These are phyloP conservation scores for Lasius platythorax DNA, from an alignment of 2,888 invertebrate genomes.

Conservation along the genomic window DNA sequence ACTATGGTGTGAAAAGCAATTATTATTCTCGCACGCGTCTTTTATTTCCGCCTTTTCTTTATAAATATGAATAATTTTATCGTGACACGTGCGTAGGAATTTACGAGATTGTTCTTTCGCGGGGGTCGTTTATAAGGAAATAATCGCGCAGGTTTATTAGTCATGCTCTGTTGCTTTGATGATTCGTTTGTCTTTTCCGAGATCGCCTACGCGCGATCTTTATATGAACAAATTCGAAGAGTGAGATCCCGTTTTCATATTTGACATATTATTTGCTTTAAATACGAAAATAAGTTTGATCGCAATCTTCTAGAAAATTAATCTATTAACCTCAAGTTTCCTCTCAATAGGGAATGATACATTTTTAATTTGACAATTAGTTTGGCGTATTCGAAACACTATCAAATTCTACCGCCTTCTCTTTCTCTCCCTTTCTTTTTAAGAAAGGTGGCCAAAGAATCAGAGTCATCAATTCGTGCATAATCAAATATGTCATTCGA, in stretches of 20 bases:
- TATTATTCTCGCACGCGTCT: background rate
- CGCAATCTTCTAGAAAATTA: background rate
- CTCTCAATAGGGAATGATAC: background rate
- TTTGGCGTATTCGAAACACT: background rate
- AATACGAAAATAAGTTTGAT: constrained; percentile 7
- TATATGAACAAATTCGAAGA: constrained; percentile 39
- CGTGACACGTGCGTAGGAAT: background rate
- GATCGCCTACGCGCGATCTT: constrained; percentile 59
- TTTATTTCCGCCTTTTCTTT: background rate
- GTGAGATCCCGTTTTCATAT: background rate
- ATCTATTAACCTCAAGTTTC: background rate
- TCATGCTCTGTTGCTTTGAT: constrained; percentile 66
- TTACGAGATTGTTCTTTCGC: constrained; percentile 48
- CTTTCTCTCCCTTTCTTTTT: background rate
- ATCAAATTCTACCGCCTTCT: background rate
- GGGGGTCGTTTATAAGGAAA: constrained; percentile 69
- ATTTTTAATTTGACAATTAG: background rate
- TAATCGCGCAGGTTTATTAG: constrained; percentile 65
- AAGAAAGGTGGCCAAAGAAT: background rate
- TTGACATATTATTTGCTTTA: constrained; percentile 28
- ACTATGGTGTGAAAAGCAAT: background rate
- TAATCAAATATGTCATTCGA: background rate
- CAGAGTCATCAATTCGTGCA: background rate
- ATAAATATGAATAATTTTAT: background rate
- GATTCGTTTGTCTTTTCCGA: constrained; percentile 60